A percentile compares a stretch with the other conserved stretches of the same genome.
Evolutionary conservation across 2,797 vertebrate species (phyloP).

Genomic region (Schizopygopsis pylzovi): DNA sequence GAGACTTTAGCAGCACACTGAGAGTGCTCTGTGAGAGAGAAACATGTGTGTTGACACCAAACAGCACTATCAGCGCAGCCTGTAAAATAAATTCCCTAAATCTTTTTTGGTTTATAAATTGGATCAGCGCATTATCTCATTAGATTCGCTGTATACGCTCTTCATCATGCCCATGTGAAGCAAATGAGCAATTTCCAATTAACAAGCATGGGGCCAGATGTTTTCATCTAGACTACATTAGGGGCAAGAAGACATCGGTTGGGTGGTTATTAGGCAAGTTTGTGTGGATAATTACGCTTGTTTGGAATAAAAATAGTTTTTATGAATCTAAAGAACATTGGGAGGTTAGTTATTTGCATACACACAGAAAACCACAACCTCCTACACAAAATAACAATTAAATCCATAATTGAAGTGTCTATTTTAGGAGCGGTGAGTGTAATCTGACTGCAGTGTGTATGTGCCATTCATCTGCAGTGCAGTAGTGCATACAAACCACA

Average conservation of each 20-base stretch:
- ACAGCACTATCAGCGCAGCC: neutral
- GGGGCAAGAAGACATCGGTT: neutral
- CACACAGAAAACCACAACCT: neutral
- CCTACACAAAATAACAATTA: neutral
- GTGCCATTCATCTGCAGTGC: conserved; percentile 32
- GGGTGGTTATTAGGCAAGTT: conserved; percentile 14
- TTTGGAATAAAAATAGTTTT: conserved; percentile 18
- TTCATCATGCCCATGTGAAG: conserved; percentile 35
- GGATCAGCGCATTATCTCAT: conserved; percentile 25
- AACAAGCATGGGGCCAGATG: conserved; percentile 27
- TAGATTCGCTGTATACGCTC: neutral
- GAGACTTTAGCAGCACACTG: conserved; percentile 33
- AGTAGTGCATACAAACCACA: conserved; percentile 21
- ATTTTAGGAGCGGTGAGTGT: neutral
- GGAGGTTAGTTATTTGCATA: conserved; percentile 10
- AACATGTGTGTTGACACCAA: neutral
- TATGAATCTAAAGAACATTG: conserved; percentile 13
- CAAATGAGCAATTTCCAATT: conserved; percentile 29
- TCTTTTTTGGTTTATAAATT: conserved; percentile 2
- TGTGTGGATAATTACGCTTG: neutral
- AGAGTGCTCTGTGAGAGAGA: conserved; percentile 18
- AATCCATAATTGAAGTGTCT: neutral
- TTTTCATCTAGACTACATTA: conserved; percentile 16
- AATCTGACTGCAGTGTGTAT: conserved; percentile 1
- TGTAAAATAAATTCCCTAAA: neutral